Evolutionary conservation across 2,797 vertebrate species (phyloP), one percentile per base, ranked within the genome.

Genomic region (Sebastes kiyomatsui): DNA sequence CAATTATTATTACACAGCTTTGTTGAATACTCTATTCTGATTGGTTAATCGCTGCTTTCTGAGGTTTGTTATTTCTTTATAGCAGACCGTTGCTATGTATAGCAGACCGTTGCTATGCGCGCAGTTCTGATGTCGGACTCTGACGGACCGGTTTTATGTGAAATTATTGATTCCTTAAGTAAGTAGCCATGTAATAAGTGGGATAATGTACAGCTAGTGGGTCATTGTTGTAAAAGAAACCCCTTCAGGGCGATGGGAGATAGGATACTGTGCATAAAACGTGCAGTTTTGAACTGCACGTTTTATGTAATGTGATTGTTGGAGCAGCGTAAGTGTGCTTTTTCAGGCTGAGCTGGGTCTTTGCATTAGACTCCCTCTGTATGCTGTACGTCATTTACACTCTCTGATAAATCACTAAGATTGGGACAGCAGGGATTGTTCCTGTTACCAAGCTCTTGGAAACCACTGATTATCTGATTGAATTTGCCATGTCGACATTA

Each of bases 401-500:
- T 23, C 42, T 60, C 28, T 49, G 68, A 81, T 79, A 73, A 58
- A 81, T 82, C 30, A 77, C 67, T 33, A 64, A 75, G 69, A 81
- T 65, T 67, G 54, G 30, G 65, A 59, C 10, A 6, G 55, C 10
- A n/a, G 46, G 27, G 62, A 80, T 55, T 49, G 62, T 28, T 80
- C 22, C 30, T 30, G 60, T 87, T 77, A 84, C 38, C 20, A 66
- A 77, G 67, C 42, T 75, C 5, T 52, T 1, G 0, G 32, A 71
- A 85, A 68, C 22, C 7, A 13, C 11, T 20, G 27, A 76, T 80
- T 79, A 77, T 75, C 75, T 58, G 66, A 85, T 83, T 52, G 7
- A 71, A 72, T 58, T 56, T 60, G 56, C 81, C 72, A 42, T 42
- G 42, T 16, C 42, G 0, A 49, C 16, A 49, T 49, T 49, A 49